A percentile compares a stretch with the other conserved stretches of the same genome.
Evolutionary conservation across 2,888 invertebrate genomes (phyloP).

Genomic region (Gari tellinella): DNA sequence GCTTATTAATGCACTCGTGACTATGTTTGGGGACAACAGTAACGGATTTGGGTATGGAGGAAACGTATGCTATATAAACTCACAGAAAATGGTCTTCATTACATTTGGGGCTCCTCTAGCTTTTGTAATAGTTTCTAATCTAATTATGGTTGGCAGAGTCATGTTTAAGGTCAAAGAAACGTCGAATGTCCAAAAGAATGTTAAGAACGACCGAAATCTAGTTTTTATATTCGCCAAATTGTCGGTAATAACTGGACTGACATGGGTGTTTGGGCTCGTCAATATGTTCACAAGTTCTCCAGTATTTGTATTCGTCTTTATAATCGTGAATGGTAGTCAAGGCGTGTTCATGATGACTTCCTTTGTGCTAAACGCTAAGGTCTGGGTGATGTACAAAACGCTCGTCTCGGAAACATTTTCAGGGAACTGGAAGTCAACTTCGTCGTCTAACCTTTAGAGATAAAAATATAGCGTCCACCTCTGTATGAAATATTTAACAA

Average conservation of each 20-base stretch:
- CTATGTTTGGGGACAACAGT: background rate
- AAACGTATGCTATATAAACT: conserved; percentile 39
- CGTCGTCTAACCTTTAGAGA: too few relatives aligned
- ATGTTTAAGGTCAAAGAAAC: conserved; percentile 15
- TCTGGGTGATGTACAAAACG: conserved; percentile 22
- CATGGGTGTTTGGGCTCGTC: conserved; percentile 51
- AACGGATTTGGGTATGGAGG: conserved; percentile 37
- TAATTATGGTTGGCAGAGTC: conserved; percentile 26
- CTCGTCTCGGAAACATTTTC: too few relatives aligned
- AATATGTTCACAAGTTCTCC: conserved; percentile 17
- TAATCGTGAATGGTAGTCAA: conserved; percentile 41
- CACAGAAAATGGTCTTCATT: conserved; percentile 17
- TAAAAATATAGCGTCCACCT: too few relatives aligned
- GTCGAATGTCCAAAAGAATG: conserved; percentile 10
- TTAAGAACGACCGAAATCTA: conserved; percentile 26
- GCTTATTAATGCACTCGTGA: conserved; percentile 14
- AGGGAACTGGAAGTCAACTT: too few relatives aligned
- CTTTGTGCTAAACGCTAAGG: conserved; percentile 34
- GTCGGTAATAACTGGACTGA: too few relatives aligned
- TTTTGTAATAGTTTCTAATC: conserved; percentile 28
- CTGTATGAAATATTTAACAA: too few relatives aligned
- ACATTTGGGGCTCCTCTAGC: conserved; percentile 38
- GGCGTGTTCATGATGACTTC: conserved; percentile 47
- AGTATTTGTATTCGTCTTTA: conserved; percentile 42
- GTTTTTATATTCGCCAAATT: too few relatives aligned